Base-by-base conservation (phyloP, 2,113 vertebrate species). In the Cervus canadensis region DNA sequence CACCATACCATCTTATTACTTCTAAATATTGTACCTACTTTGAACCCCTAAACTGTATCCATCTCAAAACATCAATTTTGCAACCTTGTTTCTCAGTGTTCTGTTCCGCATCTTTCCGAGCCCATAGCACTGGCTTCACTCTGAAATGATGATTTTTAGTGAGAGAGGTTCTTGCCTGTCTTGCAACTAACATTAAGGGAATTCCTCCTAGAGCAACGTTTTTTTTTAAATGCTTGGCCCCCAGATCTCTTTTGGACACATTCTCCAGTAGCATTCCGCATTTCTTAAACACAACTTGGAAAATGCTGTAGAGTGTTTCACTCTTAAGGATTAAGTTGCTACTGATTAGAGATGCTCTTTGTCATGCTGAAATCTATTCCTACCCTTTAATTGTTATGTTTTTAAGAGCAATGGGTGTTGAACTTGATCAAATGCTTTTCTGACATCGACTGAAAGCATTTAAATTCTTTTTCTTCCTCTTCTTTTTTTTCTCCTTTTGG, bases 331-430 rank as follows among this genome's bases (percentile, higher is more conserved):
- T 1, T 4, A 52, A 8, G 40, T 50, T 2, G 11, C 52, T 30
- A 26, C 57, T 14, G 54, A n/a, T 0, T 6, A 17, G 17, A 43
- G 56, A 50, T 30, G 45, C 3, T 59, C 57, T 19, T 21, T 4
- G 8, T 7, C 36, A 3, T 0, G 0, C 0, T 7, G 74, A 83
- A 84, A 74, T 17, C 60, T 40, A 3, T 2, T 21, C 36, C 83
- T 21, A 17, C 1, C 28, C 45, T 30, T 43, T 36, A 5, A 0
- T 40, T 86, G 57, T 84, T 43, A 26, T 15, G 30, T 56, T 54
- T 57, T 36, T 48, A 57, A 74, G 36, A 87, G 67, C 4, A 83
- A 71, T 14, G 33, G 78, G 28, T 6, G 67, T 1, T 17, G 23
- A 87, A 30, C 59, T 60, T 78, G 1, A 67, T 56, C 93, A 76